Evolutionary conservation across 2,888 invertebrate species (phyloP).

Genomic region (Scrobipalpa costella): DNA sequence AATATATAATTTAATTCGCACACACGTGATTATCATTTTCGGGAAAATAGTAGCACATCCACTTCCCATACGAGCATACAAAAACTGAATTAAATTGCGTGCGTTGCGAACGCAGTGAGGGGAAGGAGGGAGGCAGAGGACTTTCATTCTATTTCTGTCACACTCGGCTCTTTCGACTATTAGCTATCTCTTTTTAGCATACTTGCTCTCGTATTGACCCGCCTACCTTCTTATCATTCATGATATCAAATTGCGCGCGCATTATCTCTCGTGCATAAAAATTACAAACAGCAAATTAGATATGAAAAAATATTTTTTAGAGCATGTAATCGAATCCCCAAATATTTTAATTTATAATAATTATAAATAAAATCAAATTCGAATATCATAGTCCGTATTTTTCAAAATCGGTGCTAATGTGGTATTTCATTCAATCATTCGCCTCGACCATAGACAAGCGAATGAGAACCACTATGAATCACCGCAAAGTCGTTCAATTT

Average conservation of each 20-base stretch:
- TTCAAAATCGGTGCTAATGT: background rate
- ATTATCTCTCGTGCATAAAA: conserved; percentile 25
- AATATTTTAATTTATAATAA: no score
- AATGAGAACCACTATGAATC: background rate
- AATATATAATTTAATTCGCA: conserved; percentile 37
- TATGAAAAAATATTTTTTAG: no score
- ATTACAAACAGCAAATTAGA: background rate
- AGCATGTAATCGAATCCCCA: no score
- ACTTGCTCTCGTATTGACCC: conserved; percentile 56
- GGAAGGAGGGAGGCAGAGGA: background rate
- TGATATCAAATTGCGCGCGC: conserved; percentile 54
- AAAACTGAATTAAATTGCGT: conserved; percentile 54
- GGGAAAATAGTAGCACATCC: conserved; percentile 50
- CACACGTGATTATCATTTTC: conserved; percentile 57
- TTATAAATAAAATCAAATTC: no score
- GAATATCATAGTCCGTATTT: no score
- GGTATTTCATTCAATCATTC: conserved; percentile 3
- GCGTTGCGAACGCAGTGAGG: conserved; percentile 2
- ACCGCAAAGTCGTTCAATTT: background rate
- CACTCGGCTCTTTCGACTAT: conserved; percentile 33
- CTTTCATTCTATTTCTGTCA: conserved; percentile 32
- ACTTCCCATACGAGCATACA: conserved; percentile 45
- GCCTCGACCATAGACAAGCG: background rate
- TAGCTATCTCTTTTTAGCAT: conserved; percentile 46
- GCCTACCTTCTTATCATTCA: conserved; percentile 50